phyloP scores from a whole-genome alignment of 2,113 vertebrate species.

The Hepsetus odoe region DNA sequence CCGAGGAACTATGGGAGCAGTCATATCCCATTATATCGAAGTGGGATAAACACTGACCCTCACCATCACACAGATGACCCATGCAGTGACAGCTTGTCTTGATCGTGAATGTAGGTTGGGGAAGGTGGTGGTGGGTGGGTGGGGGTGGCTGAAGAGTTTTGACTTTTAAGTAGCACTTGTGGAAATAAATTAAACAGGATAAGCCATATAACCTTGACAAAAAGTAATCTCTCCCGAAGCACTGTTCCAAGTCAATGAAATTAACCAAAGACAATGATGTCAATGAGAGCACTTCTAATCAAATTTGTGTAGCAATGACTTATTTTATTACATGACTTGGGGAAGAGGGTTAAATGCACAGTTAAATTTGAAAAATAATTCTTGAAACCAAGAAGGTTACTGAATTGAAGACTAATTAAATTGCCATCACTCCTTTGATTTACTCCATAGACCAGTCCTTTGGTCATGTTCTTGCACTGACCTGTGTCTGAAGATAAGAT shows the following conservation, averaged over 20 bases:
- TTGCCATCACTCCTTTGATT: background rate
- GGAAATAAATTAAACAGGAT: slow-evolving; percentile 62
- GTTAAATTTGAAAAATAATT: slow-evolving; percentile 1
- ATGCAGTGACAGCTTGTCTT: slow-evolving; percentile 64
- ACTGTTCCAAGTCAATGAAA: slow-evolving; percentile 63
- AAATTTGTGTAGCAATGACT: slow-evolving; percentile 66
- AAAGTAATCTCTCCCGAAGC: slow-evolving; percentile 53
- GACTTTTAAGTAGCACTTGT: slow-evolving; percentile 66
- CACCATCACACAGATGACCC: slow-evolving; percentile 63
- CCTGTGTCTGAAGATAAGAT: background rate
- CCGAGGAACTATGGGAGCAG: slow-evolving; percentile 71
- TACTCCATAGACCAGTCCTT: background rate
- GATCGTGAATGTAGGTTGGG: slow-evolving; percentile 48
- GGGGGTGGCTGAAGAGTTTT: slow-evolving; percentile 62
- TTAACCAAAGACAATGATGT: slow-evolving; percentile 74
- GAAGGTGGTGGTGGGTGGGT: slow-evolving; percentile 49
- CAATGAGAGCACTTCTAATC: slow-evolving; percentile 70
- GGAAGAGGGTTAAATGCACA: slow-evolving; percentile 36
- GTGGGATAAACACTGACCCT: slow-evolving; percentile 69
- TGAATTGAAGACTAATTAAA: background rate
- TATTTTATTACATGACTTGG: slow-evolving; percentile 58
- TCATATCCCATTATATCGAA: slow-evolving; percentile 74
- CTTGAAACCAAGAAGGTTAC: slow-evolving; percentile 2
- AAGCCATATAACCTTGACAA: slow-evolving; percentile 63
- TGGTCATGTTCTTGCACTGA: background rate